phyloP scores from a whole-genome alignment of 1,140 invertebrate genomes.

The Leptinotarsa texana region DNA sequence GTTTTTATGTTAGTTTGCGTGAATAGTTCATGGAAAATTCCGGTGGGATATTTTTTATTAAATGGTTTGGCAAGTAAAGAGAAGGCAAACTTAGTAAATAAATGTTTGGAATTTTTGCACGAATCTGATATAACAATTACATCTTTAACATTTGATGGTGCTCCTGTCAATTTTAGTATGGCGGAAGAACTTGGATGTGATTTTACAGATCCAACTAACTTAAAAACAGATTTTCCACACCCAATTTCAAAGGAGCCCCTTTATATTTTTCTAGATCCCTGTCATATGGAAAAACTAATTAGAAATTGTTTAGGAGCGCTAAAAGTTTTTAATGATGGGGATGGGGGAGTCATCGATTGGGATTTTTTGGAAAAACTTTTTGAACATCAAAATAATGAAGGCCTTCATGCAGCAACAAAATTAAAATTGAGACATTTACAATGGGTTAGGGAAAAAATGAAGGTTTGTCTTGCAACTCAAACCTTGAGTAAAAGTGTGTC shows the following conservation, averaged over 20 bases:
- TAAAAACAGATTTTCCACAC: slow-evolving; percentile 34
- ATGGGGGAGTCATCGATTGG: slow-evolving; percentile 23
- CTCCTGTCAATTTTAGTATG: slow-evolving; percentile 30
- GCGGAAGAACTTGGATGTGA: slow-evolving; percentile 23
- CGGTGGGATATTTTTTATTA: slow-evolving; percentile 32
- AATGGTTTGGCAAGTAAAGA: slow-evolving; percentile 24
- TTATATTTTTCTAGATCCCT: slow-evolving; percentile 26
- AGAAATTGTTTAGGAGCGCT: slow-evolving; percentile 25
- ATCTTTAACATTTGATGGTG: slow-evolving; percentile 38
- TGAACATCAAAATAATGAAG: slow-evolving; percentile 25
- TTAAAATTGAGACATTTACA: slow-evolving; percentile 15
- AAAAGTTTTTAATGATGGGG: background rate
- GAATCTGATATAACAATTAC: slow-evolving; percentile 23
- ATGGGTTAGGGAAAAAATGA: slow-evolving; percentile 25
- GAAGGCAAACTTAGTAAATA: slow-evolving; percentile 28
- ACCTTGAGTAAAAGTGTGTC: slow-evolving; percentile 17
- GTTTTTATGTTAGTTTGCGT: slow-evolving; percentile 48
- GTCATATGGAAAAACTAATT: slow-evolving; percentile 34
- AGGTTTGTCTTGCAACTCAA: slow-evolving; percentile 18
- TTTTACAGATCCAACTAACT: slow-evolving; percentile 16
- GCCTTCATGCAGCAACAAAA: slow-evolving; percentile 23
- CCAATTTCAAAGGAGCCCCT: slow-evolving; percentile 25
- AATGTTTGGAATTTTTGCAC: slow-evolving; percentile 28
- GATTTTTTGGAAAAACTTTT: slow-evolving; percentile 20
- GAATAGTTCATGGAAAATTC: slow-evolving; percentile 49